These are phyloP conservation scores for Holacanthella duospinosa DNA, from an alignment of 2,888 invertebrate species.

Conservation along the genomic window DNA sequence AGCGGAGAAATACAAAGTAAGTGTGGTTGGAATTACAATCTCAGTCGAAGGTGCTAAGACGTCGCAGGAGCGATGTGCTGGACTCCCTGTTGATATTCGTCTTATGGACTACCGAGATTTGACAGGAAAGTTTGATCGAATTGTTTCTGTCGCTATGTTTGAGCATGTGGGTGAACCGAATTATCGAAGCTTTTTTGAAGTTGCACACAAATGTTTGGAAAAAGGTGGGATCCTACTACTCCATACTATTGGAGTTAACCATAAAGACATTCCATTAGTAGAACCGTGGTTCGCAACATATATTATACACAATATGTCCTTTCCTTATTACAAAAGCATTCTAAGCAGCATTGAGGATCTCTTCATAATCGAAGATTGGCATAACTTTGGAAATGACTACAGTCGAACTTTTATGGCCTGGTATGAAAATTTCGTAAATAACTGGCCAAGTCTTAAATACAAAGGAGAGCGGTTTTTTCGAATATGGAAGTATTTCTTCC, in stretches of 20 bases:
- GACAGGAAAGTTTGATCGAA: constrained; percentile 29
- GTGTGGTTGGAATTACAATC: constrained; percentile 28
- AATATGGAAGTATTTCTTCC: constrained; percentile 17
- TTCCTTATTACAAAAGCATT: constrained; percentile 31
- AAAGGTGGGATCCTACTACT: constrained; percentile 32
- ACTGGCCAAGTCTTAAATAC: constrained; percentile 23
- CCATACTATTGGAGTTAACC: constrained; percentile 31
- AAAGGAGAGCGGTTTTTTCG: constrained; percentile 22
- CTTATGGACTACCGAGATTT: constrained; percentile 26
- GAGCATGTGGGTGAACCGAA: constrained; percentile 28
- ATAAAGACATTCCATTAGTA: not conserved
- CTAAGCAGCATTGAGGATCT: constrained; percentile 16
- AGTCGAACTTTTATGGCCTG: constrained; percentile 27
- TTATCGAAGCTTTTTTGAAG: constrained; percentile 28
- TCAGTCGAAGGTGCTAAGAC: constrained; percentile 25
- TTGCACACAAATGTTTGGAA: constrained; percentile 28
- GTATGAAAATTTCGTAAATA: constrained; percentile 25
- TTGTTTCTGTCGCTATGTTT: constrained; percentile 29
- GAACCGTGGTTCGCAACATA: constrained; percentile 31
- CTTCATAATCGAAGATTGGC: constrained; percentile 33
- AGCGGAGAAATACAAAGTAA: constrained; percentile 26
- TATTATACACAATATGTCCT: constrained; percentile 33
- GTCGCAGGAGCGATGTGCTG: constrained; percentile 15
- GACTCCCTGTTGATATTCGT: constrained; percentile 22
- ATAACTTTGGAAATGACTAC: constrained; percentile 30